Conservation (phyloP, 37 sponge, comb jelly and placozoan species). For the Chondrilla cf. caribensis region DNA sequence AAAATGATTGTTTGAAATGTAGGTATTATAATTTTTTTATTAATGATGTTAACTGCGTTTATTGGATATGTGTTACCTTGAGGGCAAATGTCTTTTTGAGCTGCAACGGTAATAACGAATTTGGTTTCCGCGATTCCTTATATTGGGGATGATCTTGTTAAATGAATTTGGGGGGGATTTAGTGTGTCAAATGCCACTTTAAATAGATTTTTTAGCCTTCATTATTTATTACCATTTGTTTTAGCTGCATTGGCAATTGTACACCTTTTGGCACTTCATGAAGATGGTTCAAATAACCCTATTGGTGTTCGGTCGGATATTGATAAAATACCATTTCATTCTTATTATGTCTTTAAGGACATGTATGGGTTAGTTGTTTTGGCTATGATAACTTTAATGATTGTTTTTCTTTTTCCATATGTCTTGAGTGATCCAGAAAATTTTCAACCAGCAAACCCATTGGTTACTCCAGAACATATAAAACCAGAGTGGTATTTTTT, state of each 20-base stretch:
- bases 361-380: constrained; percentile 45
- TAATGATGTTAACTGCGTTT: constrained; percentile 79
- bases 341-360: constrained; percentile 68
- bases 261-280: constrained; percentile 70
- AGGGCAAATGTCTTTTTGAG: constrained; percentile 88
- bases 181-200: constrained; percentile 74
- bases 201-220: constrained; percentile 77
- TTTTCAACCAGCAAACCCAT: constrained; percentile 71
- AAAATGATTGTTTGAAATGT: constrained; percentile 59
- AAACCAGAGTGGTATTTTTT: constrained; percentile 79
- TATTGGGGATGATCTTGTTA: constrained; percentile 71
- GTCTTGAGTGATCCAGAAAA: constrained; percentile 68
- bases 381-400: constrained; percentile 19
- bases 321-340: constrained; percentile 70
- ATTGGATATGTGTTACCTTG: constrained; percentile 81
- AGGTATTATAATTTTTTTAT: constrained; percentile 68
- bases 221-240: constrained; percentile 82
- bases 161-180: constrained; percentile 70
- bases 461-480: constrained; percentile 80
- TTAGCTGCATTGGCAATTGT: constrained; percentile 47
- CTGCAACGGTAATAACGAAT: constrained; percentile 76
- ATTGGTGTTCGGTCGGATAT: constrained; percentile 49
- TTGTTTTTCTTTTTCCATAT: constrained; percentile 64
- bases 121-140: constrained; percentile 81
- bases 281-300: constrained; percentile 62